Evolutionary conservation across 2,888 invertebrate genomes (phyloP).

Genomic region (Notocelia uddmanniana): DNA sequence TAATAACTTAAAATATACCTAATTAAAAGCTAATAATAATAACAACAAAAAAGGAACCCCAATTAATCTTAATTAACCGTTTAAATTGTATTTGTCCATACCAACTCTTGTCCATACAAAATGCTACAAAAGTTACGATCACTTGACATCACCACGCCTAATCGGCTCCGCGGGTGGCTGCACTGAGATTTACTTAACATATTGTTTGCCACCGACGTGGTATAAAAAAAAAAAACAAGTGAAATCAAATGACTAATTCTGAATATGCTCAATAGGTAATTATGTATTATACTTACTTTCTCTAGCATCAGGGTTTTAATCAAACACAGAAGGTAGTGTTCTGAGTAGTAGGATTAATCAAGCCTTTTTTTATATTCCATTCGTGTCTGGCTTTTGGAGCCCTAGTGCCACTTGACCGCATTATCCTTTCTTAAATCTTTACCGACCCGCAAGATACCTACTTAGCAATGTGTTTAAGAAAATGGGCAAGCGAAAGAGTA

Average conservation of each 20-base stretch:
- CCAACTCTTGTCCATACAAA: too few relatives aligned
- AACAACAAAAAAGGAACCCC: too few relatives aligned
- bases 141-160: too few relatives aligned
- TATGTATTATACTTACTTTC: background rate
- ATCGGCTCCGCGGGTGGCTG: too few relatives aligned
- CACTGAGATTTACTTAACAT: too few relatives aligned
- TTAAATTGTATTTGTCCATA: too few relatives aligned
- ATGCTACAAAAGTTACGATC: too few relatives aligned
- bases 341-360: background rate
- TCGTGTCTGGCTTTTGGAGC: background rate
- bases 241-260: background rate
- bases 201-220: too few relatives aligned
- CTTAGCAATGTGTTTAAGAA: constrained; percentile 50
- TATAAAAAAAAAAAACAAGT: too few relatives aligned
- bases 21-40: too few relatives aligned
- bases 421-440: constrained; percentile 25
- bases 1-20: too few relatives aligned
- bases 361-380: constrained; percentile 1
- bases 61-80: too few relatives aligned
- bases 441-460: constrained; percentile 41
- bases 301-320: background rate
- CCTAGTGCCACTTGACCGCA: constrained; percentile 19
- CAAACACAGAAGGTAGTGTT: background rate
- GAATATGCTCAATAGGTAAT: background rate
- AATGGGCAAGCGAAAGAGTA: constrained; percentile 65